Evolutionary conservation across 1,140 invertebrate species (phyloP), one percentile per base, ranked within the genome.

Genomic region (Phocides pigmalion): DNA sequence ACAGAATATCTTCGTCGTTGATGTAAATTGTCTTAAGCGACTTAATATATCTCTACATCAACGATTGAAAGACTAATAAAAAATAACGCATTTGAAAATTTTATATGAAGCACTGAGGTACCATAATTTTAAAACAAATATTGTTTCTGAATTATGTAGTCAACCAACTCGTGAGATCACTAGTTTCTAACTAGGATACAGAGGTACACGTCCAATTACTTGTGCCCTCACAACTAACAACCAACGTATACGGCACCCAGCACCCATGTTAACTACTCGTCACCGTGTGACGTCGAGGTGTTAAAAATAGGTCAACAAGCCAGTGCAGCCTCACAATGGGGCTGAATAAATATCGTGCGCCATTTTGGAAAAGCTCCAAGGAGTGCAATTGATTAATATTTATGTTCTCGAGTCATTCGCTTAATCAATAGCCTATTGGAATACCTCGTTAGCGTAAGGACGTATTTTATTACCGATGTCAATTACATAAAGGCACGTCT

Each of bases 381-480:
- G 32, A 51, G 49, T 51, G 49, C 28, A 51, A 51, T 37, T 51
- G 49, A 51, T 51, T 37, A 51, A 51, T 51, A 51, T 51, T 51
- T 51, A 51, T 51, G 49, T 39, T 39, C 15, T 17, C 47, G 32
- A 47, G 2, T 51, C 32, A 51, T 51, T 51, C 49, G 49, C 49
- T 51, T 51, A 51, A 51, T 51, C 49, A 51, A 51, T 51, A 51
- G 49, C 28, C 49, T 17, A 32, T 51, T 51, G 49, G 28, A 37
- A 51, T 51, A 51, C 49, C 32, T 51, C 28, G 49, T 51, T 51
- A 51, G 49, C 15, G 49, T 51, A 51, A 19, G 49, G 15, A 35
- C 9, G 25, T 51, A 35, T 16, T 51, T 51, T 51, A 51, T 51
- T 51, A 14, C 25, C 14, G 15, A 51, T 50, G 47, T 47, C 19